These are phyloP conservation scores for Suillia variegata DNA, from an alignment of 2,888 invertebrate species.

Conservation along the genomic window DNA sequence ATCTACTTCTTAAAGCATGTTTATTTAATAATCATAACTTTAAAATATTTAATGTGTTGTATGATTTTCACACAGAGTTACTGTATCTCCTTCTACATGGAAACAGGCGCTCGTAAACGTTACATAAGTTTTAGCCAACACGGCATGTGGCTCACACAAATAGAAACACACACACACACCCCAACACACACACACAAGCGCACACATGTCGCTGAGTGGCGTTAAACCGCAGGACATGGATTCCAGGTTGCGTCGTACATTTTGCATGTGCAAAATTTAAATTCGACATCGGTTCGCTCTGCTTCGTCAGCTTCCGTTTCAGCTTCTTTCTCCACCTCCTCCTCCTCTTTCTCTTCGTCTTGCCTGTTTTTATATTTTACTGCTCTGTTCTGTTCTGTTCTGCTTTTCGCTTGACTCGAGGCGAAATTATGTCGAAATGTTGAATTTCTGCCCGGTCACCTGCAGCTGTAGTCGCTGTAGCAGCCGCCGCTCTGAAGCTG, in stretches of 20 bases:
- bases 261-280: conserved; percentile 17
- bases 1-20: too few species aligned
- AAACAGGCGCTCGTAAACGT: conserved; percentile 8
- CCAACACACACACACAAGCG: too few species aligned
- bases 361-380: too few species aligned
- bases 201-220: conserved; percentile 19
- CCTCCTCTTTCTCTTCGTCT: not conserved
- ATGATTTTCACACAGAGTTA: too few species aligned
- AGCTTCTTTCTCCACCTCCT: conserved; percentile 3
- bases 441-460: not conserved
- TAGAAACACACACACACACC: too few species aligned
- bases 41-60: too few species aligned
- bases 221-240: conserved; percentile 27
- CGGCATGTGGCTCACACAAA: not conserved
- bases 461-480: not conserved
- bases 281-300: conserved; percentile 7
- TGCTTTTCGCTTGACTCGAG: not conserved
- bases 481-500: not conserved
- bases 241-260: conserved; percentile 18
- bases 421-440: not conserved
- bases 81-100: too few species aligned
- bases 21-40: too few species aligned
- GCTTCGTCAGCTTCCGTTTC: too few species aligned
- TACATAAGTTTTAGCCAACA: conserved; percentile 8
- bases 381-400: not conserved